Evolutionary conservation across 2,797 vertebrate species (phyloP).

Genomic region (Hemibagrus guttatus): DNA sequence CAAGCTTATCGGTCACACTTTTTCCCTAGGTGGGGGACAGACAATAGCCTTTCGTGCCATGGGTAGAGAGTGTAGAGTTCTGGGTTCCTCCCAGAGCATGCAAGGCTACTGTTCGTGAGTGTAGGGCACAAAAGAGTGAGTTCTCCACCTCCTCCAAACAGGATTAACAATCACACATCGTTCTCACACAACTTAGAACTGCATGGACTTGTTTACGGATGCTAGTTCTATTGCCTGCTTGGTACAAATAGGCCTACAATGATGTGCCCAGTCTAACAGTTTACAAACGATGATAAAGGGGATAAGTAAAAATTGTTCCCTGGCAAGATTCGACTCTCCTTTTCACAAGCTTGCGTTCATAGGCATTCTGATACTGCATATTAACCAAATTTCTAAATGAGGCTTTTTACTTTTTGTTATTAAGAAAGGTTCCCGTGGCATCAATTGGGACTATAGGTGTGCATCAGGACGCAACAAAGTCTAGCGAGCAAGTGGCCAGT

Average conservation of each 20-base stretch:
- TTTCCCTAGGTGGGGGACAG: constrained; percentile 52
- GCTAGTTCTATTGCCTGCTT: constrained; percentile 38
- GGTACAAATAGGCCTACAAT: not conserved
- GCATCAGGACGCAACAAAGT: not conserved
- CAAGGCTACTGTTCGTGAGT: constrained; percentile 36
- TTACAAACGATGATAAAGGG: not conserved
- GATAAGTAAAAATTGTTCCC: not conserved
- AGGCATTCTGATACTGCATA: not conserved
- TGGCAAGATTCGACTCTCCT: not conserved
- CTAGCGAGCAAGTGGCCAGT: not conserved
- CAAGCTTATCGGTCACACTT: constrained; percentile 50
- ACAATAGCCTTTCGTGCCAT: constrained; percentile 64
- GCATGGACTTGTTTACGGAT: constrained; percentile 47
- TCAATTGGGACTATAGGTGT: not conserved
- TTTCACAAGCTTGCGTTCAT: not conserved
- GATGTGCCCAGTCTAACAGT: not conserved
- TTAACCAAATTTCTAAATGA: not conserved
- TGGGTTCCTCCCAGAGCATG: constrained; percentile 50
- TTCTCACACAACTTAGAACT: constrained; percentile 47
- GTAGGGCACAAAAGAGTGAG: constrained; percentile 48
- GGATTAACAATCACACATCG: constrained; percentile 48
- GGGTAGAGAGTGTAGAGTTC: constrained; percentile 48
- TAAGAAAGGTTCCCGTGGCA: no score
- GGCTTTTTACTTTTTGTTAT: no score
- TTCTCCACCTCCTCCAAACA: constrained; percentile 41